phyloP scores from a whole-genome alignment of 2,888 invertebrate genomes.

The Quadroppia sp. region DNA sequence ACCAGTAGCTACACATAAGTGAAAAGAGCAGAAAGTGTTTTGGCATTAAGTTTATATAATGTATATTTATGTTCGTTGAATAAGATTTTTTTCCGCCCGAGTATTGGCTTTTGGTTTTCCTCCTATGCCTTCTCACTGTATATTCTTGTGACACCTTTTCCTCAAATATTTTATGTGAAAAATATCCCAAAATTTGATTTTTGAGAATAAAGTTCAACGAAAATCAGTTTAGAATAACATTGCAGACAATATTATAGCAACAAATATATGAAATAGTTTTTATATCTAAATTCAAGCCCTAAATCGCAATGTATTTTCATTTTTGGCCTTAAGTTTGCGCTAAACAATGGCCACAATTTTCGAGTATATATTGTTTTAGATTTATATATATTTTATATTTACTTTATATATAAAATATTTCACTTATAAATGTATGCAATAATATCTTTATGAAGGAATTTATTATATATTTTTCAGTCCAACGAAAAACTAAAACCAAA shows the following conservation, averaged over 20 bases:
- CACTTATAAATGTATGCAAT: slow-evolving; percentile 34
- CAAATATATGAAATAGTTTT: too few relatives aligned
- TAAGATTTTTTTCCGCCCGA: neutral
- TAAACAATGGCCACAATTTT: too few relatives aligned
- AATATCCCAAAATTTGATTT: slow-evolving; percentile 13
- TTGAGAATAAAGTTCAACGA: too few relatives aligned
- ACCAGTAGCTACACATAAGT: neutral
- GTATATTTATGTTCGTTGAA: slow-evolving; percentile 36
- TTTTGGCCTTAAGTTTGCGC: too few relatives aligned
- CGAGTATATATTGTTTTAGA: slow-evolving; percentile 6
- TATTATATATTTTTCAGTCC: slow-evolving; percentile 2
- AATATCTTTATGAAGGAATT: slow-evolving; percentile 25
- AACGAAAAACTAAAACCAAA: neutral
- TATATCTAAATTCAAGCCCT: neutral
- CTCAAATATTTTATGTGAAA: slow-evolving; percentile 5
- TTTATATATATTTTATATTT: slow-evolving; percentile 12
- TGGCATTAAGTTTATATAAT: slow-evolving; percentile 32
- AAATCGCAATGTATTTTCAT: slow-evolving; percentile 35
- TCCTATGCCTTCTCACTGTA: too few relatives aligned
- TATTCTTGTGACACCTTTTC: slow-evolving; percentile 25
- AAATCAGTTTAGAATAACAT: too few relatives aligned
- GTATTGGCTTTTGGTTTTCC: neutral
- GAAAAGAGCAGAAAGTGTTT: neutral
- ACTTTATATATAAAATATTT: neutral
- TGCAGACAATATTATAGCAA: too few relatives aligned